Conservation (phyloP, 2,888 invertebrate genomes). For the Nomada hirtipes region DNA sequence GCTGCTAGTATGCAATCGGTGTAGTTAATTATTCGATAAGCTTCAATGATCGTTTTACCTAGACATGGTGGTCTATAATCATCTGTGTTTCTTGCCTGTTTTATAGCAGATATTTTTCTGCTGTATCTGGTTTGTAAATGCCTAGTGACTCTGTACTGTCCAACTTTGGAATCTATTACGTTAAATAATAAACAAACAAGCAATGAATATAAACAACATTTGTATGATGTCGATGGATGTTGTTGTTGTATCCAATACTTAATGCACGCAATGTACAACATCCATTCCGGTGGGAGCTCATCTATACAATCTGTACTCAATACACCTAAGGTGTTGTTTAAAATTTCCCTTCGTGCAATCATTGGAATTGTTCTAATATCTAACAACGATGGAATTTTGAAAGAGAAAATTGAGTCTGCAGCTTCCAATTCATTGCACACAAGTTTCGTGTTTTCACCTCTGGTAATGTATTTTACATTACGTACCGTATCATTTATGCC, state of each 20-base stretch:
- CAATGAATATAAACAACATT: slow-evolving; percentile 86
- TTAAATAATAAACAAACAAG: slow-evolving; percentile 87
- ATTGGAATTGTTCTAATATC: slow-evolving; percentile 78
- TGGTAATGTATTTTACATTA: slow-evolving; percentile 76
- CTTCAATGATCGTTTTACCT: slow-evolving; percentile 82
- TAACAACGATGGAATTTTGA: slow-evolving; percentile 79
- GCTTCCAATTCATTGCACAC: slow-evolving; percentile 62
- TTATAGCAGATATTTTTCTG: slow-evolving; percentile 72
- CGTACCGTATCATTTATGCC: slow-evolving; percentile 51
- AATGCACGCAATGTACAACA: slow-evolving; percentile 86
- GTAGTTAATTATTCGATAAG: slow-evolving; percentile 85
- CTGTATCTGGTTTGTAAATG: slow-evolving; percentile 85
- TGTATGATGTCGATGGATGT: slow-evolving; percentile 80
- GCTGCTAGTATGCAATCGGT: slow-evolving; percentile 87
- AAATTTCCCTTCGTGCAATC: slow-evolving; percentile 78
- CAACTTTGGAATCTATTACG: slow-evolving; percentile 86
- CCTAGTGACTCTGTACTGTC: slow-evolving; percentile 85
- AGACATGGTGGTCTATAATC: slow-evolving; percentile 29
- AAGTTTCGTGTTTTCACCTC: slow-evolving; percentile 72
- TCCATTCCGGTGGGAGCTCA: slow-evolving; percentile 86
- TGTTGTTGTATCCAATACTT: slow-evolving; percentile 86
- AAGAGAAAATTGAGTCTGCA: slow-evolving; percentile 53
- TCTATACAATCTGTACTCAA: slow-evolving; percentile 78
- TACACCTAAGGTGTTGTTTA: slow-evolving; percentile 85
- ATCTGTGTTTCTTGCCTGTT: slow-evolving; percentile 9